A percentile compares a stretch with the other conserved stretches of the same genome.
Conservation (phyloP, 2,113 vertebrate genomes). For the Toxotes chatareus region DNA sequence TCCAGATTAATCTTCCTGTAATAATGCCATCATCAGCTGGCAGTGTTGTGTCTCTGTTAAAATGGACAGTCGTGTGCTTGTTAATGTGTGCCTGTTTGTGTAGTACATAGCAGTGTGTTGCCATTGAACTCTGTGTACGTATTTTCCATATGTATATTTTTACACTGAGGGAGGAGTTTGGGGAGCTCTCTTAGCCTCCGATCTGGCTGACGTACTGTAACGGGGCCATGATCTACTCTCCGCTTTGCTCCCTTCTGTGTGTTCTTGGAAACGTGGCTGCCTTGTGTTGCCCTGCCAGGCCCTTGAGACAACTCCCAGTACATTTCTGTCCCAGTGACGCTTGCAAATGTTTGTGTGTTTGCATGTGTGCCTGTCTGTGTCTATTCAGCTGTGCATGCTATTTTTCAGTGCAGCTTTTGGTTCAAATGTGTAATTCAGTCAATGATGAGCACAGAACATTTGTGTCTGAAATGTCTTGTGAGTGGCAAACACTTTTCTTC, state of each 20-base stretch:
- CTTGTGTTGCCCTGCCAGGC: slow-evolving; percentile 57
- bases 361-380: slow-evolving; percentile 27
- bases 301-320: slow-evolving; percentile 53
- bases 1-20: neutral
- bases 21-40: neutral
- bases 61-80: neutral
- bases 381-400: slow-evolving; percentile 8
- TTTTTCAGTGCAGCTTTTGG: slow-evolving; percentile 3
- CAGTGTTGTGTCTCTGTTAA: neutral
- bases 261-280: slow-evolving; percentile 64
- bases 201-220: slow-evolving; percentile 25
- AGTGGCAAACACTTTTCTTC: neutral
- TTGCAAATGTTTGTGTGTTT: slow-evolving; percentile 44
- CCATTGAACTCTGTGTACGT: neutral
- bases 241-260: slow-evolving; percentile 53
- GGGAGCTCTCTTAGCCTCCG: slow-evolving; percentile 39
- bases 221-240: slow-evolving; percentile 35
- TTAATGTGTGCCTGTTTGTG: slow-evolving; percentile 3
- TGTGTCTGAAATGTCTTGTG: neutral
- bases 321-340: slow-evolving; percentile 52
- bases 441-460: neutral
- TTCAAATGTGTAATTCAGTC: slow-evolving; percentile 20
- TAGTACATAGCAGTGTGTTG: neutral
- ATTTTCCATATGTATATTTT: slow-evolving; percentile 52
- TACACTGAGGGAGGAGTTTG: slow-evolving; percentile 35